Evolutionary conservation across 1,140 invertebrate genomes (phyloP).

Genomic region (Hyphantria cunea): DNA sequence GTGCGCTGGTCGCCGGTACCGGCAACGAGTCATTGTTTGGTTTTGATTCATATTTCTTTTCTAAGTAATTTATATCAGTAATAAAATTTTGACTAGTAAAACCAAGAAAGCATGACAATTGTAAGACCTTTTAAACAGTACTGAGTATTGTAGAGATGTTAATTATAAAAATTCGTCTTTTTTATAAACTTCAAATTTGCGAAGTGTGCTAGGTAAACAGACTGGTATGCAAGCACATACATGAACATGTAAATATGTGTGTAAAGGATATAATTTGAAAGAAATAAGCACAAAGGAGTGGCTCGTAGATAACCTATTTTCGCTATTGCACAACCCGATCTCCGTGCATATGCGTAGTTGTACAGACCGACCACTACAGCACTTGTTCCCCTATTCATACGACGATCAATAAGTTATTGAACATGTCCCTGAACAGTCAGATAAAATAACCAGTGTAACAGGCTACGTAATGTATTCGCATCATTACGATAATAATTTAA

Average conservation of each 20-base stretch:
- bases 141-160: too few species aligned
- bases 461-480: too few species aligned
- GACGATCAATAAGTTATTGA: slow-evolving; percentile 26
- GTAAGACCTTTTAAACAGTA: neutral
- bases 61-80: neutral
- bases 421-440: slow-evolving; percentile 8
- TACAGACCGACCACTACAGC: slow-evolving; percentile 1
- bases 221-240: too few species aligned
- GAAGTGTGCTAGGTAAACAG: neutral
- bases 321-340: slow-evolving; percentile 2
- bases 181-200: neutral
- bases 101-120: neutral
- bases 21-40: slow-evolving; percentile 26
- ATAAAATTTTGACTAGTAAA: too few species aligned
- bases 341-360: too few species aligned
- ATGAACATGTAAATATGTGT: too few species aligned
- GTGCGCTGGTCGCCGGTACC: slow-evolving; percentile 44
- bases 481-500: too few species aligned
- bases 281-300: too few species aligned
- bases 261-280: too few species aligned
- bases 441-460: neutral
- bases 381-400: slow-evolving; percentile 21
- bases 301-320: neutral
- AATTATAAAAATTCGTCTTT: too few species aligned
- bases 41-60: slow-evolving; percentile 9